Percentiles rank a stretch among this genome's conserved stretches.
Conservation (phyloP, 2,113 vertebrate species). For the Sturnira hondurensis region DNA sequence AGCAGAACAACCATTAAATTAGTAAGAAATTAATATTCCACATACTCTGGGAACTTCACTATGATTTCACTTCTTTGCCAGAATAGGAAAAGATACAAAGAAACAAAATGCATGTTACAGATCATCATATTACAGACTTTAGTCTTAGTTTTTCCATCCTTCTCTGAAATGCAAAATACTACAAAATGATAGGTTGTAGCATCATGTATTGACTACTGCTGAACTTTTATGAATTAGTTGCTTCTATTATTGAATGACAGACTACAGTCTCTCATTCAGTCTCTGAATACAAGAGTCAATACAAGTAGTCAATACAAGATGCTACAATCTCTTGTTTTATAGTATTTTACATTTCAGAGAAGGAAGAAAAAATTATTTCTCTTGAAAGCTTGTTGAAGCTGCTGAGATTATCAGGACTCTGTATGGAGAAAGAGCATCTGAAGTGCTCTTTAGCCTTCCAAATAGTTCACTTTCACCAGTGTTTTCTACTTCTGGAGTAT, state of each 20-base stretch:
- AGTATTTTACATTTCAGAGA: too few species aligned
- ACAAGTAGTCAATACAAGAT: too few species aligned
- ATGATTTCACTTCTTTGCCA: not conserved
- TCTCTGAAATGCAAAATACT: not conserved
- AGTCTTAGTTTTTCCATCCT: not conserved
- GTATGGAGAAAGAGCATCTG: not conserved
- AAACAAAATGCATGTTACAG: not conserved
- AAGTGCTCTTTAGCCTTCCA: not conserved
- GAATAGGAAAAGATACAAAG: not conserved
- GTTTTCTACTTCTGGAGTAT: not conserved
- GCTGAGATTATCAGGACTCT: not conserved
- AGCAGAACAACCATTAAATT: not conserved
- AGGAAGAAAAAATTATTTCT: not conserved
- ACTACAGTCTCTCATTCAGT: not conserved
- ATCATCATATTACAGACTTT: not conserved
- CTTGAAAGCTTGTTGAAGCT: not conserved
- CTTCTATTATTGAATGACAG: not conserved
- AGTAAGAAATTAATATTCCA: not conserved
- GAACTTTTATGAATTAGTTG: not conserved
- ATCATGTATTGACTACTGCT: not conserved
- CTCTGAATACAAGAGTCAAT: too few species aligned
- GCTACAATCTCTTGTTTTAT: too few species aligned
- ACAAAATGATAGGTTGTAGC: not conserved
- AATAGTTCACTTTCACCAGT: not conserved
- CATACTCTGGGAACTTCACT: not conserved